Conservation (phyloP, 1,140 invertebrate species). For the Hylaeus anthracinus region DNA sequence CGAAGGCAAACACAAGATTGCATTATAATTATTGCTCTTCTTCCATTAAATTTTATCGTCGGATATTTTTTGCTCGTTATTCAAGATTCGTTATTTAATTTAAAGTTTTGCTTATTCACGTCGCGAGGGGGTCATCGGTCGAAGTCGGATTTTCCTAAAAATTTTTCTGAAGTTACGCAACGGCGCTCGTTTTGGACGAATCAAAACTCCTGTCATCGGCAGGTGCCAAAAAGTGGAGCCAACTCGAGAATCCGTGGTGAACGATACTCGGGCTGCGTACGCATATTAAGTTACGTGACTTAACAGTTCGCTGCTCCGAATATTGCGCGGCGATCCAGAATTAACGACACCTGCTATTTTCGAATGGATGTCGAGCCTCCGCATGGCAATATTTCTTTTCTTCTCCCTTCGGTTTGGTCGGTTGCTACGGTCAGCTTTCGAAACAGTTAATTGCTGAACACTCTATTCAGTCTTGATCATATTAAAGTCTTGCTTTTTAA, state of each 20-base stretch:
- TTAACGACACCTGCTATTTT: constrained; percentile 53
- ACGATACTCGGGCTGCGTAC: constrained; percentile 15
- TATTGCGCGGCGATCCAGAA: constrained; percentile 48
- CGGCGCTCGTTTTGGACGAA: neutral
- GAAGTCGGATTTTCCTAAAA: neutral
- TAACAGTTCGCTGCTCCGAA: constrained; percentile 51
- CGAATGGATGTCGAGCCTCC: constrained; percentile 38
- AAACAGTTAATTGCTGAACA: neutral
- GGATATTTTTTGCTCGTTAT: too few species aligned
- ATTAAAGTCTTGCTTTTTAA: neutral
- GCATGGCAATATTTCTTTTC: constrained; percentile 46
- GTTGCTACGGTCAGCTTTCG: neutral
- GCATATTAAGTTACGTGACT: constrained; percentile 52
- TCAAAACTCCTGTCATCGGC: constrained; percentile 29
- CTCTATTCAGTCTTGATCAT: neutral
- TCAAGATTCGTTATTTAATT: too few species aligned
- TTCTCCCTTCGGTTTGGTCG: neutral
- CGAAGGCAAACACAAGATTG: too few species aligned
- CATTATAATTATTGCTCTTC: too few species aligned
- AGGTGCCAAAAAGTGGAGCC: constrained; percentile 48
- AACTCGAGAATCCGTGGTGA: constrained; percentile 27
- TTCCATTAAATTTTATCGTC: too few species aligned
- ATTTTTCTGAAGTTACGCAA: neutral
- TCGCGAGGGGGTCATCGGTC: too few species aligned
- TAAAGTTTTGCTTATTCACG: too few species aligned